Evolutionary conservation across 1,140 invertebrate species (phyloP).

Genomic region (Heliconius nattereri): DNA sequence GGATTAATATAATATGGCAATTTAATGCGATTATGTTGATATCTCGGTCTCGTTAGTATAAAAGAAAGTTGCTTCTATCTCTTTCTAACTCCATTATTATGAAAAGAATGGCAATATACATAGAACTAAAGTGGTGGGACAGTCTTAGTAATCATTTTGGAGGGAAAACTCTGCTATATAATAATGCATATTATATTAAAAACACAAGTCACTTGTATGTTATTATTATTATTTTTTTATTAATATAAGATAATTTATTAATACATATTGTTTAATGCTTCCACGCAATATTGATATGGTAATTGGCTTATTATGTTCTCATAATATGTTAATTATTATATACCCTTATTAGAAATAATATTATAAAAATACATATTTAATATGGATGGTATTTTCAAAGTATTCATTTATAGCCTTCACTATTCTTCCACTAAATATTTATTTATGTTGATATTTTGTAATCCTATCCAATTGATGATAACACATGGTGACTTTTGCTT

Average conservation of each 20-base stretch:
- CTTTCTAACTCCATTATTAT: background rate
- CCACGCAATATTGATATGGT: no score
- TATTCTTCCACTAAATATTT: background rate
- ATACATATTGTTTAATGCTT: no score
- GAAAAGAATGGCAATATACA: background rate
- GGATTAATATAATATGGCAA: no score
- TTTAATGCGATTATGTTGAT: no score
- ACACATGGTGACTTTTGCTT: background rate
- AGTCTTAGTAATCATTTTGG: conserved; percentile 23
- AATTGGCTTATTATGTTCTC: no score
- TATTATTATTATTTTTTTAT: background rate
- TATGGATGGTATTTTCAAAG: no score
- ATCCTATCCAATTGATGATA: background rate
- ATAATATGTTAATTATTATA: no score
- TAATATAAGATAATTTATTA: background rate
- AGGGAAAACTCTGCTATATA: conserved; percentile 28
- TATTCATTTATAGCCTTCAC: no score
- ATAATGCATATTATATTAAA: background rate
- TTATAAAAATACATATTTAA: no score
- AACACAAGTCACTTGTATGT: conserved; percentile 1
- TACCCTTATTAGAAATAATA: no score
- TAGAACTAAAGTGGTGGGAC: background rate
- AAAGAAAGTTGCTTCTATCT: background rate
- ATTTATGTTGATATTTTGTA: no score
- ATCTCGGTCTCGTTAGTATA: no score